Conservation (phyloP, 1,140 invertebrate species). For the Neomicropteryx cornuta region DNA sequence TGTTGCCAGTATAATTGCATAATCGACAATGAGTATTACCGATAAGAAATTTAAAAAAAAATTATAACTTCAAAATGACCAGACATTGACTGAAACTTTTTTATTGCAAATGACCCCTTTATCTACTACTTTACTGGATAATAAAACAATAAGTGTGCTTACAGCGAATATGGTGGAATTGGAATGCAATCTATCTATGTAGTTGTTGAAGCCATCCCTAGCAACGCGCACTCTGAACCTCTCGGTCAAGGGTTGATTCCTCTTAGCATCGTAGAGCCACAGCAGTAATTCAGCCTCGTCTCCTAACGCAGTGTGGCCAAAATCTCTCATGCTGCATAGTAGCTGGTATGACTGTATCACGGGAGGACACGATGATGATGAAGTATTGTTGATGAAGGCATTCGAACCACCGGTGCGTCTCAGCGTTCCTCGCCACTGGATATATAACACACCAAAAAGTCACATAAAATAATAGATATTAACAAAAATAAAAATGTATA, state of each 20-base stretch:
- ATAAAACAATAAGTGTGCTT: too few relatives aligned
- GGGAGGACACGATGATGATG: slow-evolving; percentile 13
- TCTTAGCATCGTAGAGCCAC: slow-evolving; percentile 71
- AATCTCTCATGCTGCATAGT: slow-evolving; percentile 81
- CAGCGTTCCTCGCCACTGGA: slow-evolving; percentile 54
- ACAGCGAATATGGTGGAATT: slow-evolving; percentile 85
- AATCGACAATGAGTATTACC: too few relatives aligned
- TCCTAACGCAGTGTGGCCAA: slow-evolving; percentile 70
- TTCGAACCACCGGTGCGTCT: slow-evolving; percentile 37
- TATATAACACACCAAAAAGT: slow-evolving; percentile 4
- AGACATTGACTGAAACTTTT: too few relatives aligned
- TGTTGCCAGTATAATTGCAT: too few relatives aligned
- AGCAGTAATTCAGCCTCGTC: slow-evolving; percentile 85
- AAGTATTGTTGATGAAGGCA: slow-evolving; percentile 20
- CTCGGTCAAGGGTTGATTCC: slow-evolving; percentile 66
- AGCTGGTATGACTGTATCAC: slow-evolving; percentile 60
- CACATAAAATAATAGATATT: slow-evolving; percentile 11
- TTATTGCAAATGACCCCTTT: too few relatives aligned
- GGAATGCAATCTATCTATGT: slow-evolving; percentile 76
- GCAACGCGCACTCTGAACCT: slow-evolving; percentile 79
- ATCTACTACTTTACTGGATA: too few relatives aligned
- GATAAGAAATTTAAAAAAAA: slow-evolving; percentile 6
- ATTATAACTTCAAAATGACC: too few relatives aligned
- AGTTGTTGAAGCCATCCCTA: slow-evolving; percentile 82
- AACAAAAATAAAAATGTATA: too few relatives aligned